A percentile compares a stretch with the other conserved stretches of the same genome.
Conservation (phyloP, 2,888 invertebrate genomes). For the Drosophila fulvimacula region DNA sequence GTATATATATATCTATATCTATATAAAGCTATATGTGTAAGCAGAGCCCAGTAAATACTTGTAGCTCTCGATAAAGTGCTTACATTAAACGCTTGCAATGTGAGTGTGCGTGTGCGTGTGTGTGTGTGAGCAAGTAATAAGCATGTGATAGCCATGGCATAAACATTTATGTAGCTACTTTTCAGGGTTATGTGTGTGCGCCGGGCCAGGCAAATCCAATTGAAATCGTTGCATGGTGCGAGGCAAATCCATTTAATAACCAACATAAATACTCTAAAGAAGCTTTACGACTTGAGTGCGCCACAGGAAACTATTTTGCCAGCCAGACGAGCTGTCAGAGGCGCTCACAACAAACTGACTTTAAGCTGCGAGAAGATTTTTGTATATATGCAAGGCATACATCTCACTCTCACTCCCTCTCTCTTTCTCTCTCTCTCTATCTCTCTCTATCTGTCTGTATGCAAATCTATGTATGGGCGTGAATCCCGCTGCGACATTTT, state of each 20-base stretch:
- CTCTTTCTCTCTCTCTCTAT: neutral
- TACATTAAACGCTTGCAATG: constrained; percentile 30
- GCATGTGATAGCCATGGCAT: constrained; percentile 63
- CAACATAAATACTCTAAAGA: constrained; percentile 76
- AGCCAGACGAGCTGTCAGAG: constrained; percentile 26
- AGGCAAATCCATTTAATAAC: constrained; percentile 78
- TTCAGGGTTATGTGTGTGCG: constrained; percentile 6
- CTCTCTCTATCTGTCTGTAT: neutral
- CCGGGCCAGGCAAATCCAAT: constrained; percentile 71
- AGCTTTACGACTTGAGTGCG: constrained; percentile 76
- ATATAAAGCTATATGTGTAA: too few relatives aligned
- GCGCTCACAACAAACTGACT: constrained; percentile 33
- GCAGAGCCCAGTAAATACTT: constrained; percentile 36
- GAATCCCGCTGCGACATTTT: constrained; percentile 66
- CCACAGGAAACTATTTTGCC: constrained; percentile 63
- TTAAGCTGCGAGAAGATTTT: constrained; percentile 28
- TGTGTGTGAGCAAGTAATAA: constrained; percentile 37
- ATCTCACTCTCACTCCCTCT: constrained; percentile 13
- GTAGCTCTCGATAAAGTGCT: constrained; percentile 57
- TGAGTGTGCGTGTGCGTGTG: neutral
- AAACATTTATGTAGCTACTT: constrained; percentile 70
- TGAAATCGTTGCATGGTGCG: constrained; percentile 71
- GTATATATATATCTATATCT: neutral
- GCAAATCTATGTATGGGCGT: constrained; percentile 27
- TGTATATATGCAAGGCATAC: constrained; percentile 50